These are phyloP conservation scores for Gnatocerus cornutus DNA, from an alignment of 2,888 invertebrate species.

Conservation along the genomic window DNA sequence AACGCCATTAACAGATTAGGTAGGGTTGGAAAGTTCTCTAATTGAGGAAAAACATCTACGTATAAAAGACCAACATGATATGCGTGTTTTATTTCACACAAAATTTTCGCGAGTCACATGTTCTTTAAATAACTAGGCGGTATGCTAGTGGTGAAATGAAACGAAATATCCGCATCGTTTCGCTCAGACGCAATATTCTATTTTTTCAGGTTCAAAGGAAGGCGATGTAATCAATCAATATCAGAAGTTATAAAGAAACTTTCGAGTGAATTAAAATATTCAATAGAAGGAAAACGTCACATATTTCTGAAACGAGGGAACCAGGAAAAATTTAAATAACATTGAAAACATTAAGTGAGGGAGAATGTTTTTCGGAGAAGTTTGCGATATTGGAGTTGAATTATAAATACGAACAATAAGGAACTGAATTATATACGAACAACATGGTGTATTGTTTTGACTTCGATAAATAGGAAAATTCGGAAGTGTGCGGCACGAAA, in stretches of 20 bases:
- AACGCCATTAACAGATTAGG: constrained; percentile 47
- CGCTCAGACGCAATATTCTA: constrained; percentile 14
- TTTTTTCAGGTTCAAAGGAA: constrained; percentile 13
- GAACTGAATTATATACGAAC: constrained; percentile 30
- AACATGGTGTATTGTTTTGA: constrained; percentile 18
- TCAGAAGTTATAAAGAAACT: constrained; percentile 39
- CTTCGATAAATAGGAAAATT: constrained; percentile 20
- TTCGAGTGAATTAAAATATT: constrained; percentile 36
- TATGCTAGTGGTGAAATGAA: constrained; percentile 25
- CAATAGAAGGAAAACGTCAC: constrained; percentile 35
- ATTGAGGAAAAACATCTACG: constrained; percentile 42
- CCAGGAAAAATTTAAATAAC: constrained; percentile 35
- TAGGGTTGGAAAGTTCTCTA: constrained; percentile 48
- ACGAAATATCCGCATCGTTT: constrained; percentile 28
- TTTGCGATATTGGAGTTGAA: constrained; percentile 14
- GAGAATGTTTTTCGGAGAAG: constrained; percentile 17
- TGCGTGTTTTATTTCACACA: constrained; percentile 35
- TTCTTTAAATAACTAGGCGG: constrained; percentile 22
- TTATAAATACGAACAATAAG: constrained; percentile 35
- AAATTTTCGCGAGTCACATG: constrained; percentile 19
- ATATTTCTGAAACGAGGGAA: constrained; percentile 22
- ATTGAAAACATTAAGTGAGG: constrained; percentile 33
- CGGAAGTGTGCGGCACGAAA: neutral
- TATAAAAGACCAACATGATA: constrained; percentile 35
- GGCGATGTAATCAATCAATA: constrained; percentile 36